Evolutionary conservation across 2,888 invertebrate genomes (phyloP).

Genomic region (Caenorhabditis parvicauda): DNA sequence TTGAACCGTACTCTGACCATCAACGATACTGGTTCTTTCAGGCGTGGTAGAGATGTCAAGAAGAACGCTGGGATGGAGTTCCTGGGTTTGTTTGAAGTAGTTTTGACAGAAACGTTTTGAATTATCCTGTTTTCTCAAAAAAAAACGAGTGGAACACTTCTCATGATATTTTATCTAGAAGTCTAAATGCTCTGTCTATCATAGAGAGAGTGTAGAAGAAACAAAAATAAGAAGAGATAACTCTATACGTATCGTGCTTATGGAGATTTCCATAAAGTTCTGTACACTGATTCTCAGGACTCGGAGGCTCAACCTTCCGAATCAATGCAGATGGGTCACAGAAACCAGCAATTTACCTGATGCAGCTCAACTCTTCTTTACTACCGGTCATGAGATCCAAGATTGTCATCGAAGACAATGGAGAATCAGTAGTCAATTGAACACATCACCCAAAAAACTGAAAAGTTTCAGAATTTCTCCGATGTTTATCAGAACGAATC

Average conservation of each 20-base stretch:
- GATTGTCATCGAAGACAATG: constrained; percentile 14
- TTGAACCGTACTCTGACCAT: constrained; percentile 16
- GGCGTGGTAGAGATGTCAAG: constrained; percentile 15
- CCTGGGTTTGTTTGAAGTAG: constrained; percentile 2
- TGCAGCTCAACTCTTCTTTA: constrained; percentile 17
- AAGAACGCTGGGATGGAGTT: constrained; percentile 21
- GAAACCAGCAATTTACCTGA: constrained; percentile 16
- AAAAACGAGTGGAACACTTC: too few relatives aligned
- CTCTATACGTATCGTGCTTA: too few relatives aligned
- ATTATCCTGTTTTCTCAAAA: too few relatives aligned
- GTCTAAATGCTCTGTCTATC: too few relatives aligned
- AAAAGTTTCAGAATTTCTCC: constrained; percentile 8
- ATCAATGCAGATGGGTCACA: constrained; percentile 18
- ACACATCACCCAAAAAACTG: neutral
- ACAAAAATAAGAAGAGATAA: too few relatives aligned
- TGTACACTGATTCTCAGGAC: constrained; percentile 8
- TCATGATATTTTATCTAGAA: too few relatives aligned
- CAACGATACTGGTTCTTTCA: constrained; percentile 3
- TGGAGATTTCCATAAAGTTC: too few relatives aligned
- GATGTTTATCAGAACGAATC: constrained; percentile 6
- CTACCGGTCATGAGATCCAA: constrained; percentile 15
- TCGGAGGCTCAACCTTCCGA: constrained; percentile 7
- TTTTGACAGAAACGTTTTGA: too few relatives aligned
- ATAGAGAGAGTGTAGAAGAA: too few relatives aligned
- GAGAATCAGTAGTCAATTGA: neutral